Percentiles rank a stretch among this genome's conserved stretches.
Conservation (phyloP, 2,888 invertebrate genomes). For the Phoronis australis region DNA sequence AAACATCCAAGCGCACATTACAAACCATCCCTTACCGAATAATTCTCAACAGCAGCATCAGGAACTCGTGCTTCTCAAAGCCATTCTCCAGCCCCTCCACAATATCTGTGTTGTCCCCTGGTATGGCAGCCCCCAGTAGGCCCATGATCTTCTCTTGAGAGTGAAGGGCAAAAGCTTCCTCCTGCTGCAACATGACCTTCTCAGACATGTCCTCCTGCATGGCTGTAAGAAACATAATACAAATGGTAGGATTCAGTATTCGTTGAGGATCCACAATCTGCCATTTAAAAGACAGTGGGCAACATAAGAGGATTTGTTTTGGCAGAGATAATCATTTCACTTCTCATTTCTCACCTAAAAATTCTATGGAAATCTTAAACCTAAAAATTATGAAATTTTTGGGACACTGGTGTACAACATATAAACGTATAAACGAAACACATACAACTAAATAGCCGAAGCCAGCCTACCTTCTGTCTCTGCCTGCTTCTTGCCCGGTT, state of each 20-base stretch:
- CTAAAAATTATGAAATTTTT: too few relatives aligned
- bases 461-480: neutral
- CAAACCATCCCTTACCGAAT: slow-evolving; percentile 39
- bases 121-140: slow-evolving; percentile 43
- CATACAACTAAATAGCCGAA: too few relatives aligned
- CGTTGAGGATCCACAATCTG: neutral
- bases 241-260: neutral
- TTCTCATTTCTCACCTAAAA: too few relatives aligned
- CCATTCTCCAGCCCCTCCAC: slow-evolving; percentile 1
- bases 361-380: too few relatives aligned
- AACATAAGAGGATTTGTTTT: neutral
- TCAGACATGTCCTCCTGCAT: neutral
- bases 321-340: too few relatives aligned
- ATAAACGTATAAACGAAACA: too few relatives aligned
- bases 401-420: too few relatives aligned
- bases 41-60: slow-evolving; percentile 39
- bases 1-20: neutral
- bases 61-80: slow-evolving; percentile 24
- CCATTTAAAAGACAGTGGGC: neutral
- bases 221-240: neutral
- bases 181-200: slow-evolving; percentile 27
- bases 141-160: slow-evolving; percentile 50
- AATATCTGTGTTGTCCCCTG: slow-evolving; percentile 16
- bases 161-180: slow-evolving; percentile 45
- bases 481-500: neutral